Evolutionary conservation across 2,888 invertebrate genomes (phyloP), one percentile per base, ranked within the genome.

Genomic region (Ametastegia equiseti): DNA sequence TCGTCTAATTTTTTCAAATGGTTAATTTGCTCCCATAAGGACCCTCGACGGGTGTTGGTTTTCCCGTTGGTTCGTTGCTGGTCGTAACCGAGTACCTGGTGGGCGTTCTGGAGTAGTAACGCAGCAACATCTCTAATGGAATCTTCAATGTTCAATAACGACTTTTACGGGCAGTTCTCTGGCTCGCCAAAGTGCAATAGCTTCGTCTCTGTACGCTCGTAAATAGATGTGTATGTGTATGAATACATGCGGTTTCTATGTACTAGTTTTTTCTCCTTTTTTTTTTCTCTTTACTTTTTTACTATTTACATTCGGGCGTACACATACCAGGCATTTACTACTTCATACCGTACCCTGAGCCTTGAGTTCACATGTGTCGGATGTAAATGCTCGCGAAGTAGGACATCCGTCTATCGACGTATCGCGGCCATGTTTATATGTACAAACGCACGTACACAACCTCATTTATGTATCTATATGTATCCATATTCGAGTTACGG

Each of bases 71-170:
- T n/a, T n/a, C n/a, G n/a, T n/a, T n/a, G n/a, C n/a, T n/a, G n/a
- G n/a, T n/a, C 71, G 71, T 71, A 47, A 71, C 71, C 23, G 23
- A n/a, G n/a, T n/a, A n/a, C n/a, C n/a, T 15, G 23, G 19, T 19
- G 36, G n/a, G n/a, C 39, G 19, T 67, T 23, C 0, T 19, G n/a
- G 42, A 11, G 45, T 45, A 45, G 54, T 75, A 75, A 36, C 75
- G 78, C 60, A 9, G 42, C n/a, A 78, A 78, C 78, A 78, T 78
- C 78, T 78, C 78, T 78, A 78, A 78, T 78, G 78, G 78, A 78
- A 78, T 78, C 78, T 78, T 78, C 60, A 57, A 78, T 57, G 78
- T 78, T 78, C 78, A 78, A 78, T 78, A 78, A 78, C 78, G 78
- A 78, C 78, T 78, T 78, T 78, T 78, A 78, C 78, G 63, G 78